These are phyloP conservation scores for Salvelinus namaycush DNA, from an alignment of 2,113 vertebrate species.

Conservation along the genomic window DNA sequence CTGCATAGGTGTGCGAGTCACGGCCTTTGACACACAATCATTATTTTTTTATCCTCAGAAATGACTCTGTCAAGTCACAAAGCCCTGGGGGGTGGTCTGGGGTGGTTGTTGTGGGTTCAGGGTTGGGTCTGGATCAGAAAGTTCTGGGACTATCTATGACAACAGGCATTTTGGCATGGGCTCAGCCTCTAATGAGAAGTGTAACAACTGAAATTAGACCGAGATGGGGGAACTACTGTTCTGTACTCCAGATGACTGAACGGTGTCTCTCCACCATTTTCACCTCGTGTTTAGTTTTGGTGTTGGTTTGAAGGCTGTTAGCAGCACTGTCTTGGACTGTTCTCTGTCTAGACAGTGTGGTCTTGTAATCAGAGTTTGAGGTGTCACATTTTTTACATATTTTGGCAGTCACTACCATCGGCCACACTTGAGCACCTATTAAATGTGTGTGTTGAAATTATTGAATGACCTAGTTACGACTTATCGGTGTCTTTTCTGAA, in stretches of 20 bases:
- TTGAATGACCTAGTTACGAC: constrained; percentile 13
- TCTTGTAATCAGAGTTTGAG: constrained; percentile 40
- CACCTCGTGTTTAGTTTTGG: background rate
- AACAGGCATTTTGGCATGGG: constrained; percentile 44
- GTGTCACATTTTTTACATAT: constrained; percentile 62
- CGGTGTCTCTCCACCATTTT: no score
- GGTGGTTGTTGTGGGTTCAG: constrained; percentile 36
- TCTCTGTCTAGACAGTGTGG: background rate
- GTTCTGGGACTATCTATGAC: constrained; percentile 52
- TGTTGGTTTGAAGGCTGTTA: background rate
- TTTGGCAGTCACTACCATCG: constrained; percentile 37
- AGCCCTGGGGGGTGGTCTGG: constrained; percentile 14
- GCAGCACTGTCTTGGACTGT: background rate
- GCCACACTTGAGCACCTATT: constrained; percentile 1
- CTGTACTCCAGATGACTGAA: background rate
- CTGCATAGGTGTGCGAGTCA: constrained; percentile 48
- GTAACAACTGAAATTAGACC: constrained; percentile 13
- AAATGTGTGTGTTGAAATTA: constrained; percentile 39
- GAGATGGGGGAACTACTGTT: background rate
- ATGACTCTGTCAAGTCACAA: background rate
- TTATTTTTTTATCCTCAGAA: constrained; percentile 17
- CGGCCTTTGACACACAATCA: constrained; percentile 41
- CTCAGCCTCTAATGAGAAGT: constrained; percentile 29
- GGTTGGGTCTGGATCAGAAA: constrained; percentile 42
- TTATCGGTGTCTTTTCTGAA: constrained; percentile 16